Percentiles rank a stretch among this genome's conserved stretches.
Evolutionary conservation across 2,113 vertebrate genomes (phyloP).

Genomic region (Pycnonotus jocosus): DNA sequence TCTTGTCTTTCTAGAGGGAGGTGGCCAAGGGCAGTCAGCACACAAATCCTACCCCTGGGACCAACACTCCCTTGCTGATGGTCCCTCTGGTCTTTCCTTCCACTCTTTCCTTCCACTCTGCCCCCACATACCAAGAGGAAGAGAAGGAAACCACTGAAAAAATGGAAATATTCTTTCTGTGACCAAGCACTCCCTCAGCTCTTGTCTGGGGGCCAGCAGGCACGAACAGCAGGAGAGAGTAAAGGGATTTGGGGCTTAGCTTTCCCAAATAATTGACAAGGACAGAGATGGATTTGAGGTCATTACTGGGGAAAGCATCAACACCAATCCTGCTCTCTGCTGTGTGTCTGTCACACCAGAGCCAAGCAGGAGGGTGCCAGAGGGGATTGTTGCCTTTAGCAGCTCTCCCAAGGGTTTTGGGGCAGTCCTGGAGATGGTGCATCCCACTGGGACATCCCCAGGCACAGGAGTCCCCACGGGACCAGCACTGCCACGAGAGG

Average conservation of each 20-base stretch:
- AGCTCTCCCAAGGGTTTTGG: not conserved
- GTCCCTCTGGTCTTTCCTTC: not conserved
- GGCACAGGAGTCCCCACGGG: not conserved
- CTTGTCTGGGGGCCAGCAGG: not conserved
- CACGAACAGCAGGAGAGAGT: not conserved
- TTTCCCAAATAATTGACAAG: not conserved
- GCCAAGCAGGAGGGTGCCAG: not conserved
- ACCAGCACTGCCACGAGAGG: not conserved
- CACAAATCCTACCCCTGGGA: not conserved
- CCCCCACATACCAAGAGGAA: not conserved
- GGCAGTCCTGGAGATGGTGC: not conserved
- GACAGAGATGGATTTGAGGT: not conserved
- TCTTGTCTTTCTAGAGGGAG: not conserved
- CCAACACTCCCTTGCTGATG: not conserved
- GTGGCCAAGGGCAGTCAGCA: not conserved
- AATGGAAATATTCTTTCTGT: not conserved
- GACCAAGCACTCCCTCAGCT: not conserved
- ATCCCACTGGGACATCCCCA: not conserved
- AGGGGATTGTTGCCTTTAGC: not conserved
- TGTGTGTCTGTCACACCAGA: not conserved
- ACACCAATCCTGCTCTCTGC: not conserved
- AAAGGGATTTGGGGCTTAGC: slow-evolving; percentile 4
- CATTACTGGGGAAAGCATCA: not conserved
- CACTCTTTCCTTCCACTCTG: not conserved
- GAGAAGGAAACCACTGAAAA: not conserved